Percentiles rank a stretch among this genome's conserved stretches.
Evolutionary conservation across 2,113 vertebrate species (phyloP).

Genomic region (Gasterosteus aculeatus): DNA sequence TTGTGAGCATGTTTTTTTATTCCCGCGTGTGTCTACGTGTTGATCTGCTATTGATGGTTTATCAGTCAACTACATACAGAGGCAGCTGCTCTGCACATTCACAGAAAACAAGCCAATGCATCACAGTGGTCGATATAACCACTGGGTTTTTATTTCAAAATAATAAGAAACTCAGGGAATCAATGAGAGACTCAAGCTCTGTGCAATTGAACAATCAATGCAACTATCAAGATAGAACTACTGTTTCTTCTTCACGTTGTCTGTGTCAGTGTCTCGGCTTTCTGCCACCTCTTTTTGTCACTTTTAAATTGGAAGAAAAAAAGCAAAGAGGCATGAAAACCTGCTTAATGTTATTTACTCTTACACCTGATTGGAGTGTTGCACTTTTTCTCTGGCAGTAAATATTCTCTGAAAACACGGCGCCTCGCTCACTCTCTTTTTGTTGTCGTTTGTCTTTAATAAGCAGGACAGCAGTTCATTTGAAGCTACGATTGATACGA

Average conservation of each 20-base stretch:
- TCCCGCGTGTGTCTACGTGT: not conserved
- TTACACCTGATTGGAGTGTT: not conserved
- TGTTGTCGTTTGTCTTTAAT: conserved; percentile 6
- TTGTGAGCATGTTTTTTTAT: not conserved
- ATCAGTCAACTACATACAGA: conserved; percentile 1
- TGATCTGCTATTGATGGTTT: not conserved
- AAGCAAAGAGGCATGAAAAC: not conserved
- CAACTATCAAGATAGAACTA: not conserved
- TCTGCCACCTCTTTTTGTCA: not conserved
- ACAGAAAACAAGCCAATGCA: conserved; percentile 5
- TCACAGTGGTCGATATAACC: conserved; percentile 1
- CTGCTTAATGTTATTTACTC: conserved; percentile 7
- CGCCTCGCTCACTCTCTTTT: not conserved
- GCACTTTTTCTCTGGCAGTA: not conserved
- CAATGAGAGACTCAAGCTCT: not conserved
- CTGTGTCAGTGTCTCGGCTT: not conserved
- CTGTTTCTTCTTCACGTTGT: not conserved
- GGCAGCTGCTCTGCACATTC: conserved; percentile 11
- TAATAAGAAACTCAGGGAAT: conserved; percentile 1
- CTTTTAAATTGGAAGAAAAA: not conserved
- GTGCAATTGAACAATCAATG: not conserved
- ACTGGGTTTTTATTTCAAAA: conserved; percentile 14
- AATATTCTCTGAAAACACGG: conserved; percentile 1
- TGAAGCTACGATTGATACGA: not conserved
- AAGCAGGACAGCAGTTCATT: conserved; percentile 2